Conservation (phyloP, 2,113 vertebrate species). For the Rhabdornis inornatus region DNA sequence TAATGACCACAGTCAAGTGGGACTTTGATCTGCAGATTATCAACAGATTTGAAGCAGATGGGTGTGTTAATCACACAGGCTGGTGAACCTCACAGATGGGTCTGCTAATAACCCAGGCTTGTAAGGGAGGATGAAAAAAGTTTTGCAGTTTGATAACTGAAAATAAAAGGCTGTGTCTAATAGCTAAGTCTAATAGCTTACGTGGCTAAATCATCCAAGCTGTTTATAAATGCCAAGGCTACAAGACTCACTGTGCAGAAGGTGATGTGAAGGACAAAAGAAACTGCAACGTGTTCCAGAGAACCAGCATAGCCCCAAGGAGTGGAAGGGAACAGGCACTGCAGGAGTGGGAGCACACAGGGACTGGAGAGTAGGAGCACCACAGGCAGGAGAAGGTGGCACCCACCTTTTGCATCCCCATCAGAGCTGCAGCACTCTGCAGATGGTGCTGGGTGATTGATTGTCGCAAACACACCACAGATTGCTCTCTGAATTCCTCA, state of each 20-base stretch:
- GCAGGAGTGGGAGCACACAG: fast-evolving
- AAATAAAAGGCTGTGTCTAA: not conserved
- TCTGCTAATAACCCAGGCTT: not conserved
- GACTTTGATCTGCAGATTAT: slow-evolving; percentile 7
- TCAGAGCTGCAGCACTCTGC: not conserved
- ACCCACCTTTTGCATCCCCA: not conserved
- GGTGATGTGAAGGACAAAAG: not conserved
- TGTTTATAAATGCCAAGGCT: not conserved
- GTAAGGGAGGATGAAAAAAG: not conserved
- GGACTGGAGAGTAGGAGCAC: not conserved
- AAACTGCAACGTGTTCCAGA: not conserved
- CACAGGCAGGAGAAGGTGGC: fast-evolving
- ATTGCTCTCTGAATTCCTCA: not conserved
- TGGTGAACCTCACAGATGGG: not conserved
- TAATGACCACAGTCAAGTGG: not conserved
- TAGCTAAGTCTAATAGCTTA: not conserved
- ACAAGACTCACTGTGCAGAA: not conserved
- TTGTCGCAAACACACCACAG: not conserved
- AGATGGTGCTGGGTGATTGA: not conserved
- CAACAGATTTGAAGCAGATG: slow-evolving; percentile 13
- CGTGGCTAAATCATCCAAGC: not conserved
- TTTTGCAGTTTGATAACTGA: not conserved
- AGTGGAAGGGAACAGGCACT: not conserved
- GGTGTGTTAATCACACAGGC: not conserved
- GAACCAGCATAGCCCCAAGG: not conserved